Conservation (phyloP, 1,140 invertebrate genomes). For the Ceratosolen solmsi region DNA sequence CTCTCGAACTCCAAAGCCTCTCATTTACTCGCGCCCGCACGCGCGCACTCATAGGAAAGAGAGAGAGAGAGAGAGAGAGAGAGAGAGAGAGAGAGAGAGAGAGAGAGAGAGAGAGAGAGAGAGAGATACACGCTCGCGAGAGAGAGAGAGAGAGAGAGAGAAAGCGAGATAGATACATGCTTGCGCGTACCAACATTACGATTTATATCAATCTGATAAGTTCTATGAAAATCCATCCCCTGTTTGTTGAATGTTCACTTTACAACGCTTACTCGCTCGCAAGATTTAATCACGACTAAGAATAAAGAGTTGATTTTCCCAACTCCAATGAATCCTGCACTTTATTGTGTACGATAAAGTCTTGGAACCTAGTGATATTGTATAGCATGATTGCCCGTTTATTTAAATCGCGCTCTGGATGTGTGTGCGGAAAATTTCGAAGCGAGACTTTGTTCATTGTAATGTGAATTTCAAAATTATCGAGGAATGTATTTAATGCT, state of each 20-base stretch:
- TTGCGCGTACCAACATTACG: neutral
- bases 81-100: neutral
- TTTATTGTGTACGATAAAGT: conserved; percentile 35
- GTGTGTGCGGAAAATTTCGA: neutral
- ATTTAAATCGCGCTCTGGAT: neutral
- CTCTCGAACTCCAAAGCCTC: neutral
- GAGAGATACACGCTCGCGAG: neutral
- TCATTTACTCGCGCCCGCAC: neutral
- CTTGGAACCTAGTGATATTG: neutral
- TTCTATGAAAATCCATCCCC: conserved; percentile 41
- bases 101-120: too few relatives aligned
- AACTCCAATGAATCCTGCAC: conserved; percentile 24
- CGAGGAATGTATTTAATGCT: neutral
- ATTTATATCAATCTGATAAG: conserved; percentile 35
- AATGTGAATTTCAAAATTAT: neutral
- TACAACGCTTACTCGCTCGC: neutral
- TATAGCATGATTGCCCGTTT: neutral
- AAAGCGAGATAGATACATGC: neutral
- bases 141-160: too few relatives aligned
- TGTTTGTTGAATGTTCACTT: neutral
- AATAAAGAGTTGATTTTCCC: conserved; percentile 25
- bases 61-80: too few relatives aligned
- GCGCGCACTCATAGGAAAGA: neutral
- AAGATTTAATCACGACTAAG: neutral
- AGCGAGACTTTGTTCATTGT: neutral